Conservation (phyloP, 1,140 invertebrate species). For the Antheraea pernyi region DNA sequence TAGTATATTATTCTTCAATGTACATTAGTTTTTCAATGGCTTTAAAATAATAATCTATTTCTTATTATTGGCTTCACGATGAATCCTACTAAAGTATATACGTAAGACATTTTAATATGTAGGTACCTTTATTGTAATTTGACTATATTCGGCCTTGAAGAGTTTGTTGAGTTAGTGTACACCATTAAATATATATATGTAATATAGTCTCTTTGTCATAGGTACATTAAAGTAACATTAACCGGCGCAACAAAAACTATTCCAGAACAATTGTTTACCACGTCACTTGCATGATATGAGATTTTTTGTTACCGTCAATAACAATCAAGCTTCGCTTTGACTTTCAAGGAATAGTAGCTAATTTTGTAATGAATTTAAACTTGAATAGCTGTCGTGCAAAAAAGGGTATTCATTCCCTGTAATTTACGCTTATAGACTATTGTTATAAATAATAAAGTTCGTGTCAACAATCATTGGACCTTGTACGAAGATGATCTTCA, state of each 20-base stretch:
- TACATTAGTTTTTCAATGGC: too few species aligned
- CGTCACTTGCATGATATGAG: constrained; percentile 8
- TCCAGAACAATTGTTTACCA: constrained; percentile 14
- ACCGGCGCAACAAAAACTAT: constrained; percentile 7
- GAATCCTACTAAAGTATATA: too few species aligned
- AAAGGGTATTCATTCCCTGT: constrained; percentile 11
- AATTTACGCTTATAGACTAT: constrained; percentile 10
- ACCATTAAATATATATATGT: background rate
- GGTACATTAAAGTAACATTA: constrained; percentile 2
- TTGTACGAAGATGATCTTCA: constrained; percentile 14
- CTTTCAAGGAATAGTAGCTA: constrained; percentile 12
- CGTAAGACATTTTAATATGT: background rate
- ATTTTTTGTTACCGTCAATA: background rate
- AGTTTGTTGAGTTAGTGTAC: background rate
- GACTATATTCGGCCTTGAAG: background rate
- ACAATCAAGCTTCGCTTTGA: constrained; percentile 7
- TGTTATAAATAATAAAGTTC: constrained; percentile 17
- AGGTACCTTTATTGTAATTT: background rate
- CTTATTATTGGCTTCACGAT: too few species aligned
- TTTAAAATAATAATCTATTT: too few species aligned
- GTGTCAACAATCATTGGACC: constrained; percentile 16
- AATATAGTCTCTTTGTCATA: background rate
- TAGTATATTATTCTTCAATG: too few species aligned
- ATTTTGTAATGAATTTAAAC: constrained; percentile 13
- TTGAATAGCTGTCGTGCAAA: constrained; percentile 17